Percentiles rank a stretch among this genome's conserved stretches.
These are phyloP conservation scores for Solea senegalensis DNA, from an alignment of 2,113 vertebrate genomes.

Conservation along the genomic window DNA sequence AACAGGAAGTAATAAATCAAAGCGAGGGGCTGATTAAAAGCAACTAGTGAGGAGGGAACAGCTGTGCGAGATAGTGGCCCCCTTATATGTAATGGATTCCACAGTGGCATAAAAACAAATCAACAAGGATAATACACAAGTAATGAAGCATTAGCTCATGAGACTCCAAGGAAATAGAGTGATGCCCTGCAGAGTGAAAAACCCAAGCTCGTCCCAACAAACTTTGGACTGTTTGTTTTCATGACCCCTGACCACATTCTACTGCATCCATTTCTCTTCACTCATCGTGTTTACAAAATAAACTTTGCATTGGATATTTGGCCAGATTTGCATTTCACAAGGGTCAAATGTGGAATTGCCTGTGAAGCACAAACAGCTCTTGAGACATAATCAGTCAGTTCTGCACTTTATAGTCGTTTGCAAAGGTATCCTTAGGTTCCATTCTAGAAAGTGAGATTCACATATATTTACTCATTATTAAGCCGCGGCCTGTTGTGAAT, in stretches of 20 bases:
- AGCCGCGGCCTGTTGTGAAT: no score
- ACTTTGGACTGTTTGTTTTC: conserved; percentile 40
- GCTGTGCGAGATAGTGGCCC: conserved; percentile 48
- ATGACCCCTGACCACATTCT: conserved; percentile 27
- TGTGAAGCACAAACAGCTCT: not conserved
- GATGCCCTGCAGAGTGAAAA: conserved; percentile 35
- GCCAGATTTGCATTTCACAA: conserved; percentile 15
- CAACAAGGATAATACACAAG: conserved; percentile 30
- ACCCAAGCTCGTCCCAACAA: conserved; percentile 39
- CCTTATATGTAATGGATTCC: conserved; percentile 45
- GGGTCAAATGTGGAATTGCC: conserved; percentile 10
- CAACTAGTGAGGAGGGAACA: conserved; percentile 50
- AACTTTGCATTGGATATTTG: not conserved
- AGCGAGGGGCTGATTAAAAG: conserved; percentile 46
- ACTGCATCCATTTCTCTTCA: conserved; percentile 3
- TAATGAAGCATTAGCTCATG: conserved; percentile 42
- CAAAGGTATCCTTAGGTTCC: no score
- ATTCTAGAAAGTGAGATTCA: no score
- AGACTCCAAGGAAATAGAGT: conserved; percentile 53
- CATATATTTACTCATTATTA: no score
- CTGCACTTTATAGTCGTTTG: no score
- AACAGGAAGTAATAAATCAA: conserved; percentile 73
- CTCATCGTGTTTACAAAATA: conserved; percentile 4
- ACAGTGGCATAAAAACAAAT: conserved; percentile 39
- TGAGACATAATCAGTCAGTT: no score